These are phyloP conservation scores for Euphydryas editha DNA, from an alignment of 2,888 invertebrate species.

Conservation along the genomic window DNA sequence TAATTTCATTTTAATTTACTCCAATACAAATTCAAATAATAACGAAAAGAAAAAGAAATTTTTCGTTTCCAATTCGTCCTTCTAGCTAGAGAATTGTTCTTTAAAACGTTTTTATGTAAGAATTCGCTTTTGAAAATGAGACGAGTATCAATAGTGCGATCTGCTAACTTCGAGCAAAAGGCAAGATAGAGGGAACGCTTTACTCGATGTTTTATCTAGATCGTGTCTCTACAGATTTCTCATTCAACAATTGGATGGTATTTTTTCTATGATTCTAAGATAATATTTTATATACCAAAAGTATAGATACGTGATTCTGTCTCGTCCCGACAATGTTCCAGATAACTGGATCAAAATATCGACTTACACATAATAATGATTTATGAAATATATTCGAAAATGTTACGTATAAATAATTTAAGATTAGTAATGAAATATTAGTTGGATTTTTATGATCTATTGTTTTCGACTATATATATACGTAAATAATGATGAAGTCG, in stretches of 20 bases:
- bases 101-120: constrained; percentile 15
- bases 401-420: too few species aligned
- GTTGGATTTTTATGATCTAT: too few species aligned
- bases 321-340: too few species aligned
- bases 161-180: constrained; percentile 31
- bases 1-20: not conserved
- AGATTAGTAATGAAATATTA: too few species aligned
- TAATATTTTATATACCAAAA: too few species aligned
- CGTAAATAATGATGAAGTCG: too few species aligned
- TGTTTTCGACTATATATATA: too few species aligned
- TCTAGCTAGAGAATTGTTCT: not conserved
- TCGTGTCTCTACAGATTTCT: constrained; percentile 29
- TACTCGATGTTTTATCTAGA: constrained; percentile 31
- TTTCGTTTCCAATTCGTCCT: not conserved
- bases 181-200: constrained; percentile 24
- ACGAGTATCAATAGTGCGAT: constrained; percentile 25
- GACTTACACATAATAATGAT: too few species aligned
- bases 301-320: too few species aligned
- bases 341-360: too few species aligned
- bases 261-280: not conserved
- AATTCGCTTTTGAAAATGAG: constrained; percentile 16
- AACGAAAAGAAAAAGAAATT: not conserved
- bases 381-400: too few species aligned
- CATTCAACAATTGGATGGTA: constrained; percentile 20
- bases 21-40: not conserved